Base-by-base conservation (phyloP, 2,888 invertebrate genomes). In the Drosophila quinaria region DNA sequence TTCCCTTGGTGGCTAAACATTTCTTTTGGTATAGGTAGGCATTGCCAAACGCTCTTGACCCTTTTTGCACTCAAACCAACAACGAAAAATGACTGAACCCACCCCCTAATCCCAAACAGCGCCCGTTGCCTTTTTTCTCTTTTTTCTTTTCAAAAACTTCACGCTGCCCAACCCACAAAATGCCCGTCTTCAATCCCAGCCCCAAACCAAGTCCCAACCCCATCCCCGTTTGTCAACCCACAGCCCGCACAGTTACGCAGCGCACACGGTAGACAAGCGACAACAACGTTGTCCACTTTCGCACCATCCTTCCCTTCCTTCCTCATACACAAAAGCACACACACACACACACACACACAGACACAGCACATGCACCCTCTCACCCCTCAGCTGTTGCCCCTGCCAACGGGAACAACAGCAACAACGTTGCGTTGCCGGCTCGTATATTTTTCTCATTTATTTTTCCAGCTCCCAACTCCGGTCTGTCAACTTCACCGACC, bases 361-460 rank as follows among this genome's bases (percentile, higher is more conserved):
- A 15, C 61, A 19, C 13, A 25, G 51, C 39, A 54, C 52, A 71
- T 67, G 60, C 67, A 76, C 77, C 49, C 33, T 41, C 67, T 13
- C 39, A 39, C 46, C n/a, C 47, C 61, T 44, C 22, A 15, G 41
- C 64, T 72, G 81, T 71, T 81, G 81, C 63, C 87, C 76, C 74
- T 74, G 87, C 82, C 83, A 85, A 85, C 82, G 42, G 63, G 58
- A 66, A 41, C 60, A 62, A 71, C 66, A 87, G 79, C 86, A 86
- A 80, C 87, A 89, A 81, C 89, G 76, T 84, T 79, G 74, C 89
- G 74, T 84, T 79, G 76, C 89, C 87, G 82, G 81, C 86, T 89
- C 84, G 88, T 87, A 85, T 82, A 87, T 89, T 89, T 87, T 87
- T 87, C 89, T 89, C 90, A 87, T 87, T 87, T 87, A 89, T 89